Percentiles rank a stretch among this genome's conserved stretches.
Conservation (phyloP, 1,140 invertebrate genomes). For the Conopomorpha cramerella region DNA sequence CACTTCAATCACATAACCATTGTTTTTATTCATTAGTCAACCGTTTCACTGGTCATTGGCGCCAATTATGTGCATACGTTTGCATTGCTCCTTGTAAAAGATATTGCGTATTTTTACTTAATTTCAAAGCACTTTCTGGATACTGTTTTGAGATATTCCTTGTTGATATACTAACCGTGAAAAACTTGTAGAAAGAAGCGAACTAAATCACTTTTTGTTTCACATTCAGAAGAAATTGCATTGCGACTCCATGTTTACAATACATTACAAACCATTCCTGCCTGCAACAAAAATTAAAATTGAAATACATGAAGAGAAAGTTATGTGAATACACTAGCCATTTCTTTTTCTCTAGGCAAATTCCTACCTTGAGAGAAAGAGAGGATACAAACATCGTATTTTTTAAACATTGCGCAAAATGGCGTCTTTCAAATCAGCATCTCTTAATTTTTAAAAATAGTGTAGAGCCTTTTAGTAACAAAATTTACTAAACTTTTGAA, state of each 20-base stretch:
- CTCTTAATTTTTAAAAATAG: too few species aligned
- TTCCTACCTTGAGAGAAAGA: constrained; percentile 41
- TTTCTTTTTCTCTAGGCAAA: too few species aligned
- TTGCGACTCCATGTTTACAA: constrained; percentile 58
- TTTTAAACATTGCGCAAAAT: constrained; percentile 39
- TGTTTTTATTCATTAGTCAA: constrained; percentile 17
- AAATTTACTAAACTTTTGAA: too few species aligned
- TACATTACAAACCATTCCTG: constrained; percentile 47
- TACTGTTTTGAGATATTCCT: too few species aligned
- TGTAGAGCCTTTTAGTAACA: too few species aligned
- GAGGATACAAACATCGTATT: constrained; percentile 20
- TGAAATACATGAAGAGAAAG: constrained; percentile 26
- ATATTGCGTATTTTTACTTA: too few species aligned
- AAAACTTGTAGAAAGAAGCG: constrained; percentile 9
- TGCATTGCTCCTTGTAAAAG: constrained; percentile 27
- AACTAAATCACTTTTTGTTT: constrained; percentile 15
- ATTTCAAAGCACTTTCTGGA: too few species aligned
- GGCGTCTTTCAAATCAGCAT: constrained; percentile 32
- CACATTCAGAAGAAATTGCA: too few species aligned
- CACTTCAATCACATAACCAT: too few species aligned
- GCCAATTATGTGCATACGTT: constrained; percentile 58
- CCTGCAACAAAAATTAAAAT: constrained; percentile 33
- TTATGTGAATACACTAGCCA: too few species aligned
- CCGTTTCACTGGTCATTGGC: constrained; percentile 51
- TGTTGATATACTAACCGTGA: constrained; percentile 21